Conservation (phyloP, 2,888 invertebrate genomes). For the Polietes domitor region DNA sequence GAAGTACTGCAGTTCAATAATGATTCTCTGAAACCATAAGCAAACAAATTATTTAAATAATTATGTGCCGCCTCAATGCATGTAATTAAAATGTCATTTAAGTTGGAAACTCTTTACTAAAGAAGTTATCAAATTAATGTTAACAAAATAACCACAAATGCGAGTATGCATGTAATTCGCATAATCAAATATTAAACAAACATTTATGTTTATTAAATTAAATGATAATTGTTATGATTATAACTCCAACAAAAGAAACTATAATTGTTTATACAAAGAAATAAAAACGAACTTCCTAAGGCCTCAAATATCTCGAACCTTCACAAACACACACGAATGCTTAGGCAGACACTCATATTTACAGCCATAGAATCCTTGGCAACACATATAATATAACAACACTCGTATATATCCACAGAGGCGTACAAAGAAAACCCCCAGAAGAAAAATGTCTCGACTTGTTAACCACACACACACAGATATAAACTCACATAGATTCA, state of each 20-base stretch:
- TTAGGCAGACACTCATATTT: constrained; percentile 17
- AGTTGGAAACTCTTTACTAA: not conserved
- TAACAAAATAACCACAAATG: not conserved
- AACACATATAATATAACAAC: constrained; percentile 5
- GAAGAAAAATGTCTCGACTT: constrained; percentile 60
- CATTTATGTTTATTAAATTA: constrained; percentile 54
- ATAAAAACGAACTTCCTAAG: constrained; percentile 44
- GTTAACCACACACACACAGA: constrained; percentile 25
- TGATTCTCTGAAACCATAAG: no score
- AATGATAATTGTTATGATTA: constrained; percentile 66
- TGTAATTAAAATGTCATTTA: not conserved
- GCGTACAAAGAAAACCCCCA: constrained; percentile 6
- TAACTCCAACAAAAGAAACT: constrained; percentile 46
- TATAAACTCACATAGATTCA: constrained; percentile 46
- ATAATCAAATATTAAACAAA: not conserved
- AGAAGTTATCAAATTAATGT: not conserved
- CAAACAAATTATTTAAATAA: no score
- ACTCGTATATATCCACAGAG: not conserved
- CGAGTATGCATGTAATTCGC: no score
- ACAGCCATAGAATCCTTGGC: constrained; percentile 37
- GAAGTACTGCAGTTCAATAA: no score
- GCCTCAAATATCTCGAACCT: constrained; percentile 47
- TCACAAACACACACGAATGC: constrained; percentile 9
- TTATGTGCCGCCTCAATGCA: not conserved
- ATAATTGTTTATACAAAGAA: constrained; percentile 2